Conservation (phyloP, 2,113 vertebrate genomes). For the Paramormyrops kingsleyae region DNA sequence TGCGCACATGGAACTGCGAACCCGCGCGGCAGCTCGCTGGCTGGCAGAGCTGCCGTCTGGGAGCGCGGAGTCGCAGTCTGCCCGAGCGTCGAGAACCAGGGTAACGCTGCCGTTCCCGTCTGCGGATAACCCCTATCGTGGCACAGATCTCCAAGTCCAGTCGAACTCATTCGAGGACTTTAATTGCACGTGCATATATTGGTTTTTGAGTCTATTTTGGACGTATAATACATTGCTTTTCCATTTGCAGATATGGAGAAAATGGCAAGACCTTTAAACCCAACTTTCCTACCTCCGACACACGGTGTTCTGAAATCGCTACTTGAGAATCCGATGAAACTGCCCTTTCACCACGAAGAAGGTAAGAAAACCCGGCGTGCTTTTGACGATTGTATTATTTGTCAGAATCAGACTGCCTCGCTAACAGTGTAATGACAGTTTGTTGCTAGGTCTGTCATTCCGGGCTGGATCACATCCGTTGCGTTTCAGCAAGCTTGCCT, state of each 20-base stretch:
- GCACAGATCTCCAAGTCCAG: background rate
- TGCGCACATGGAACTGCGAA: constrained; percentile 68
- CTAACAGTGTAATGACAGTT: background rate
- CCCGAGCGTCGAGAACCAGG: background rate
- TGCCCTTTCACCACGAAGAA: constrained; percentile 87
- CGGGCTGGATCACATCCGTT: background rate
- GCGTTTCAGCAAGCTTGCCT: background rate
- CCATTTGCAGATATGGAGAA: constrained; percentile 59
- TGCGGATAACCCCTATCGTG: constrained; percentile 16
- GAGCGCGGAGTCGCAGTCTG: constrained; percentile 13
- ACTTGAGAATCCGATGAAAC: constrained; percentile 93
- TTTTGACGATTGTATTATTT: background rate
- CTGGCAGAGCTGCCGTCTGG: background rate
- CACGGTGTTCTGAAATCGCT: constrained; percentile 94
- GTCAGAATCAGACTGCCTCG: background rate
- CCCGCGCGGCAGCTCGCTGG: constrained; percentile 41
- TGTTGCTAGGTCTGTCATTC: background rate
- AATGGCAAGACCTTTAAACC: constrained; percentile 86
- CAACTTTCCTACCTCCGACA: constrained; percentile 84
- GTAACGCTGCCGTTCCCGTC: background rate
- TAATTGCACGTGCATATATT: background rate
- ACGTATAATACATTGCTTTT: constrained; percentile 27
- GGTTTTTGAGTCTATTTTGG: background rate
- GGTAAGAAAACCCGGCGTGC: constrained; percentile 56
- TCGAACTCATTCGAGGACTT: background rate